Evolutionary conservation across 2,888 invertebrate species (phyloP).

Genomic region (Campopleginae sp.): DNA sequence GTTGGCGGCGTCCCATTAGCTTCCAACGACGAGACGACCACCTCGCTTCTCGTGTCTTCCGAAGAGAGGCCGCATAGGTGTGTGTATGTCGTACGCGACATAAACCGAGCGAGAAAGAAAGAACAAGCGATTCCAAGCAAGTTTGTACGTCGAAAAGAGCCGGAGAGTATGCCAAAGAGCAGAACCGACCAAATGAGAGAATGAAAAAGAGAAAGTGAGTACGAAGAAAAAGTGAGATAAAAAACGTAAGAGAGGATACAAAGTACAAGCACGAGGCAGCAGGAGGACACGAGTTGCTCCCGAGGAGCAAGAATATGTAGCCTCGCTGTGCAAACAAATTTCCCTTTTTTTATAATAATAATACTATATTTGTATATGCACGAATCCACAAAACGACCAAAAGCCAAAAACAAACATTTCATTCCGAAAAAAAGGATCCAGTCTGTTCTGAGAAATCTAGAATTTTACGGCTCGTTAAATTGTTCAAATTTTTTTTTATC

Average conservation of each 20-base stretch:
- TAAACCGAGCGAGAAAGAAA: slow-evolving; percentile 61
- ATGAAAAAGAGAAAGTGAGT: slow-evolving; percentile 36
- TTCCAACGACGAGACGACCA: slow-evolving; percentile 77
- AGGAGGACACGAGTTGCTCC: slow-evolving; percentile 62
- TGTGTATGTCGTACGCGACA: slow-evolving; percentile 64
- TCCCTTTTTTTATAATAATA: slow-evolving; percentile 28
- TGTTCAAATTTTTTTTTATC: neutral
- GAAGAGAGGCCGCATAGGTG: slow-evolving; percentile 61
- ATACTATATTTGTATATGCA: slow-evolving; percentile 16
- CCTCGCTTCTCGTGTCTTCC: slow-evolving; percentile 75
- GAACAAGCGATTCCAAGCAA: slow-evolving; percentile 38
- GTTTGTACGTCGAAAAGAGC: neutral
- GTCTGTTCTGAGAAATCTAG: slow-evolving; percentile 2
- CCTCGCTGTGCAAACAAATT: slow-evolving; percentile 23
- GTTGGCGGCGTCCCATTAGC: slow-evolving; percentile 80
- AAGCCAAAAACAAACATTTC: slow-evolving; percentile 15
- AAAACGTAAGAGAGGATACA: slow-evolving; percentile 28
- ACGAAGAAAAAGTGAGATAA: slow-evolving; percentile 48
- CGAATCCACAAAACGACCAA: slow-evolving; percentile 22
- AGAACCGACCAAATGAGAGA: slow-evolving; percentile 34
- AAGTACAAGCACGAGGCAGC: slow-evolving; percentile 59
- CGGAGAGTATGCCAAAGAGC: slow-evolving; percentile 45
- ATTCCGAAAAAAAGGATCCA: neutral
- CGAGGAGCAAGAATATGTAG: slow-evolving; percentile 32
- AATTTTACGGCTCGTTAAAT: neutral